Evolutionary conservation across 2,797 vertebrate species (phyloP).

Genomic region (Toxotes lorentzi): DNA sequence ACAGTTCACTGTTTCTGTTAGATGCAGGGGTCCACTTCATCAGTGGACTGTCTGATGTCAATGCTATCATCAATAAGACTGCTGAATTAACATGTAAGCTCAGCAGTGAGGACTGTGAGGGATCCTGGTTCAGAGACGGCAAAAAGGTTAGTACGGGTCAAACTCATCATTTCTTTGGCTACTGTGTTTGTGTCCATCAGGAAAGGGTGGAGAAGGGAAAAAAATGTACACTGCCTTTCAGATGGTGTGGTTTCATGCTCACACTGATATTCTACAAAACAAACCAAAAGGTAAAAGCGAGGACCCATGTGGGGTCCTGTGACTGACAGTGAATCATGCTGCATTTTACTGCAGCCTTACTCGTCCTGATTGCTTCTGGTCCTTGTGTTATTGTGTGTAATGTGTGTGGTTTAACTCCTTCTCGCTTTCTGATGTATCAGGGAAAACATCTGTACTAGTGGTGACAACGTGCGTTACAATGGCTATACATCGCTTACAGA

Average conservation of each 20-base stretch:
- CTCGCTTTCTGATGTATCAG: not conserved
- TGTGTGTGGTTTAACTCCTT: not conserved
- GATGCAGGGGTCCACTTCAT: conserved; percentile 83
- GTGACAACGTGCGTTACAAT: not conserved
- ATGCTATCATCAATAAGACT: conserved; percentile 79
- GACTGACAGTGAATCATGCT: too few relatives aligned
- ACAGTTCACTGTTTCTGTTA: conserved; percentile 53
- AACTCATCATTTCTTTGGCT: not conserved
- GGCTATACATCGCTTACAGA: not conserved
- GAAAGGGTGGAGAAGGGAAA: not conserved
- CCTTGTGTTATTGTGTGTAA: too few relatives aligned
- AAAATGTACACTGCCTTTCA: too few relatives aligned
- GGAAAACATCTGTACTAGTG: not conserved
- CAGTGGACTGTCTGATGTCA: conserved; percentile 84
- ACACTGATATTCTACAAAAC: too few relatives aligned
- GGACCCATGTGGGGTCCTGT: too few relatives aligned
- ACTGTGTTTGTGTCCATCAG: not conserved
- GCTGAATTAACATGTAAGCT: conserved; percentile 87
- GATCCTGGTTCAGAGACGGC: conserved; percentile 90
- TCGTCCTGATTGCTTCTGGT: too few relatives aligned
- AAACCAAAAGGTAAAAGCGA: too few relatives aligned
- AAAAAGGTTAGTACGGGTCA: conserved; percentile 83
- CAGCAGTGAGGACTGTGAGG: conserved; percentile 83
- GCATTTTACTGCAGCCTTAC: too few relatives aligned
- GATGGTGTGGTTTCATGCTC: too few relatives aligned